Conservation (phyloP, 2,113 vertebrate species). For the Myrmecophaga tridactyla region DNA sequence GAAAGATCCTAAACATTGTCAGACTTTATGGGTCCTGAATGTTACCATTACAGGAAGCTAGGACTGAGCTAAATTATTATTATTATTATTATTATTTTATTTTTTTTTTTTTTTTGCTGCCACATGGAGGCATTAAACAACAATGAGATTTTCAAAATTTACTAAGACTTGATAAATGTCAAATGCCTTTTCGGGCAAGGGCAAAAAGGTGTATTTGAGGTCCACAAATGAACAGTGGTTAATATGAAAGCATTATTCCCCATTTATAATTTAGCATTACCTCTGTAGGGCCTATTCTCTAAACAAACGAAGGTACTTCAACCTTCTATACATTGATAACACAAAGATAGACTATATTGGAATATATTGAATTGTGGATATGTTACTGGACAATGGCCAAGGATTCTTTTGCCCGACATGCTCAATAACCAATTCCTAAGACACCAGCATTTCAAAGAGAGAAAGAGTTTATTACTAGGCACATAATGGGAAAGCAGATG, state of each 20-base stretch:
- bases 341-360: neutral
- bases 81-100: no score
- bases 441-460: no score
- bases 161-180: slow-evolving; percentile 40
- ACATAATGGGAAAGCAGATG: no score
- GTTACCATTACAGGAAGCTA: slow-evolving; percentile 64
- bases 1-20: slow-evolving; percentile 65
- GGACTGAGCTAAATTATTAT: slow-evolving; percentile 68
- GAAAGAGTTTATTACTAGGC: no score
- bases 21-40: slow-evolving; percentile 61
- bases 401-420: no score
- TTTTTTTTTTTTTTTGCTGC: slow-evolving; percentile 79
- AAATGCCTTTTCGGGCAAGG: slow-evolving; percentile 39
- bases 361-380: neutral
- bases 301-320: neutral
- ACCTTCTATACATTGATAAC: neutral
- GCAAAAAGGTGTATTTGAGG: neutral
- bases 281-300: no score
- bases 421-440: no score
- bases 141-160: slow-evolving; percentile 67
- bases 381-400: no score
- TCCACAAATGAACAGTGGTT: neutral
- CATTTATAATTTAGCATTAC: neutral
- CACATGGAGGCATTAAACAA: slow-evolving; percentile 78
- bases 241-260: neutral